phyloP scores from a whole-genome alignment of 1,140 invertebrate species.

The Mylabris phalerata region DNA sequence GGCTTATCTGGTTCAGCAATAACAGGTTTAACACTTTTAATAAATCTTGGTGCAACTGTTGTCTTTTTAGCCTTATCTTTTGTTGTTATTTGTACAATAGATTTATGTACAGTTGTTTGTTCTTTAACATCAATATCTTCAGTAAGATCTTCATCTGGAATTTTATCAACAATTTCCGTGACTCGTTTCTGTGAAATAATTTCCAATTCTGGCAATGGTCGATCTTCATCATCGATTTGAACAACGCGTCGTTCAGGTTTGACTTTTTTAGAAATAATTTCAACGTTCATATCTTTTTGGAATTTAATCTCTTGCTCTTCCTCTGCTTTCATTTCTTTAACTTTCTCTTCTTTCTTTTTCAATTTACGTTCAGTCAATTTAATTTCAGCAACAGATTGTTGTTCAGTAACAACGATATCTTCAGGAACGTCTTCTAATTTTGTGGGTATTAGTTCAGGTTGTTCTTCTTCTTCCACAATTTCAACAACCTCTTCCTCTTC shows the following conservation, averaged over 20 bases:
- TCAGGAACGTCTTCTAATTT: slow-evolving; percentile 34
- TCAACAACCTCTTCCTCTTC: slow-evolving; percentile 25
- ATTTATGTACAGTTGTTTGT: slow-evolving; percentile 39
- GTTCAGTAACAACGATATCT: slow-evolving; percentile 31
- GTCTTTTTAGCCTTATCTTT: slow-evolving; percentile 46
- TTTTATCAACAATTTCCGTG: slow-evolving; percentile 43
- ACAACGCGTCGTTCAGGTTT: slow-evolving; percentile 41
- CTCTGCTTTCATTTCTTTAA: slow-evolving; percentile 39
- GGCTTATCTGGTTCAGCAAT: slow-evolving; percentile 55
- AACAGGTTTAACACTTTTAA: slow-evolving; percentile 61
- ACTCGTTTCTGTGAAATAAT: slow-evolving; percentile 41
- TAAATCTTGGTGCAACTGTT: slow-evolving; percentile 59
- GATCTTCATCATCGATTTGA: slow-evolving; percentile 42
- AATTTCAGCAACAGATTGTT: slow-evolving; percentile 41
- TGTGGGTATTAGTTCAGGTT: slow-evolving; percentile 30
- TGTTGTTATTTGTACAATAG: slow-evolving; percentile 45
- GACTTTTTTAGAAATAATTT: slow-evolving; percentile 46
- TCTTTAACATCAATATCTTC: slow-evolving; percentile 42
- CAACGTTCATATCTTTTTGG: slow-evolving; percentile 46
- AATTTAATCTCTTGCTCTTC: slow-evolving; percentile 42
- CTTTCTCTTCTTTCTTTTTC: slow-evolving; percentile 37
- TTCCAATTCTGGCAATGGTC: slow-evolving; percentile 50
- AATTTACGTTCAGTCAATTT: slow-evolving; percentile 34
- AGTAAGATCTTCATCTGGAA: slow-evolving; percentile 45
- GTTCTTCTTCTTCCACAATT: slow-evolving; percentile 36